phyloP scores from a whole-genome alignment of 2,113 vertebrate genomes.

The Upupa epops region DNA sequence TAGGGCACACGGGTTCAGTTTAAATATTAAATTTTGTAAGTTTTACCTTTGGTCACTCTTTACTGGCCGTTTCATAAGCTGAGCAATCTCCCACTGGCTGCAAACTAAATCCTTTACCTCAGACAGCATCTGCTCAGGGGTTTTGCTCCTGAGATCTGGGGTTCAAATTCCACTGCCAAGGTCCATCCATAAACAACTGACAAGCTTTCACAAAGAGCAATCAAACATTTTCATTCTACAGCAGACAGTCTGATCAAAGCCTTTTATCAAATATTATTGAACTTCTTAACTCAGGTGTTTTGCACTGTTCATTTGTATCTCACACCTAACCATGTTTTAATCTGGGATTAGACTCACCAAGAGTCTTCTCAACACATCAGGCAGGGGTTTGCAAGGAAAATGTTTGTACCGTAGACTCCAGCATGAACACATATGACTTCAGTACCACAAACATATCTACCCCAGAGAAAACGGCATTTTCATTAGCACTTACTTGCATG shows the following conservation, averaged over 20 bases:
- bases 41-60: not conserved
- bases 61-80: not conserved
- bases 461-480: not conserved
- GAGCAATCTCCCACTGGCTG: not conserved
- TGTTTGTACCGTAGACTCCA: not conserved
- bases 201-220: not conserved
- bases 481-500: not conserved
- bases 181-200: not conserved
- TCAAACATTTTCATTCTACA: not conserved
- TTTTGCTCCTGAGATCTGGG: not conserved
- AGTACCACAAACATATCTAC: not conserved
- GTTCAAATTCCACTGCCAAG: not conserved
- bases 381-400: not conserved
- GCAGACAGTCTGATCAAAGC: not conserved
- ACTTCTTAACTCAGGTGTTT: not conserved
- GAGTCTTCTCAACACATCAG: not conserved
- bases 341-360: slow-evolving; percentile 3
- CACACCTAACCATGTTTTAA: not conserved
- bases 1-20: not conserved
- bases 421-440: not conserved
- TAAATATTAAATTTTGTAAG: not conserved
- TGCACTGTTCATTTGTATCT: not conserved
- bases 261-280: not conserved
- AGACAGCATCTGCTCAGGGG: not conserved
- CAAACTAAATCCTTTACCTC: not conserved